phyloP scores from a whole-genome alignment of 2,888 invertebrate genomes.

The Lasiommata megera region DNA sequence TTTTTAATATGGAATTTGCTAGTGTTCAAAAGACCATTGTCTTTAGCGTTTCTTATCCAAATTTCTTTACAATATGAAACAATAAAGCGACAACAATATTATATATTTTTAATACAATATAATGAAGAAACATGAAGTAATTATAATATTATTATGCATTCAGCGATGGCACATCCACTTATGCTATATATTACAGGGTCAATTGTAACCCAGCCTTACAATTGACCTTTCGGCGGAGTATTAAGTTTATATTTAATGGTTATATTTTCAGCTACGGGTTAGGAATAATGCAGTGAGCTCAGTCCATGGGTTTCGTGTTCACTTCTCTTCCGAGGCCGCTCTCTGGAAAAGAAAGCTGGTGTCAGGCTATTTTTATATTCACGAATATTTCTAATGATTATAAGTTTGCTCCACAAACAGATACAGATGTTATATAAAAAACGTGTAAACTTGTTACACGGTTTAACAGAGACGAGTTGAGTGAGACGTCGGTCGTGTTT shows the following conservation, averaged over 20 bases:
- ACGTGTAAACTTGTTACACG: too few species aligned
- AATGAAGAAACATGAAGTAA: not conserved
- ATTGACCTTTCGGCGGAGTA: conserved; percentile 59
- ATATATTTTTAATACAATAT: not conserved
- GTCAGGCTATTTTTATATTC: too few species aligned
- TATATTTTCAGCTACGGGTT: conserved; percentile 8
- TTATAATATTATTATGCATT: not conserved
- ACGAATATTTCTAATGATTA: too few species aligned
- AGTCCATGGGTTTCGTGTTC: conserved; percentile 23
- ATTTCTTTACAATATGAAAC: not conserved
- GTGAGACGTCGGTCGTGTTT: too few species aligned
- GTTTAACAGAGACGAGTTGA: too few species aligned
- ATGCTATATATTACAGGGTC: conserved; percentile 55
- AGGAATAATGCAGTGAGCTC: conserved; percentile 26
- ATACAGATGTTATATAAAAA: too few species aligned
- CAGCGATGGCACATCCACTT: conserved; percentile 30
- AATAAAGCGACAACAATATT: not conserved
- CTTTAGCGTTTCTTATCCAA: not conserved
- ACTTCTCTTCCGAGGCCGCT: conserved; percentile 44
- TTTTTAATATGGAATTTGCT: too few species aligned
- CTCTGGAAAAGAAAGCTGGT: conserved; percentile 60
- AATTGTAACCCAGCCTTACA: conserved; percentile 78
- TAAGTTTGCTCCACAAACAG: too few species aligned
- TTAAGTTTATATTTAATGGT: conserved; percentile 40
- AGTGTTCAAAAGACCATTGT: too few species aligned